Conservation (phyloP, 2,888 invertebrate species). For the Volucella zonaria region DNA sequence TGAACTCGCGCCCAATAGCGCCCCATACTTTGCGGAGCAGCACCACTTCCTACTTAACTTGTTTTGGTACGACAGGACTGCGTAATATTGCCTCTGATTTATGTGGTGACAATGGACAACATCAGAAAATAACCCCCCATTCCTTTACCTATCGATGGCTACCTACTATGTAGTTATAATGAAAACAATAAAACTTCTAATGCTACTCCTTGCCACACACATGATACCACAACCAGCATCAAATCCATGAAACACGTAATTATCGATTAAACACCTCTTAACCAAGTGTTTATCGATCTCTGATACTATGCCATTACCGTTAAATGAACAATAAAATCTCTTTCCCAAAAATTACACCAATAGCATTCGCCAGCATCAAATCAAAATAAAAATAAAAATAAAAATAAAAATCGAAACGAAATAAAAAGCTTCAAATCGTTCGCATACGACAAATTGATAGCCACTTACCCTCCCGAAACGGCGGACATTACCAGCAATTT, state of each 20-base stretch:
- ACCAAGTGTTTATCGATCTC: slow-evolving; percentile 41
- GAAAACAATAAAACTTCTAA: neutral
- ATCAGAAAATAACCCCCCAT: no score
- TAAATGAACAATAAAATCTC: slow-evolving; percentile 43
- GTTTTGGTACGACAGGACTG: no score
- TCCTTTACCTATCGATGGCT: no score
- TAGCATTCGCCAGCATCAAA: neutral
- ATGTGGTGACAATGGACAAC: no score
- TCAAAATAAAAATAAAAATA: neutral
- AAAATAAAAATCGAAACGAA: slow-evolving; percentile 61
- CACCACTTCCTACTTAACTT: no score
- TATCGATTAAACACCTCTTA: slow-evolving; percentile 53
- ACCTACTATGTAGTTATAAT: neutral
- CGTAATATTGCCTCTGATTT: no score
- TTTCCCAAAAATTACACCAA: neutral
- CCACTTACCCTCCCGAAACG: slow-evolving; percentile 64
- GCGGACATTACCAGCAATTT: slow-evolving; percentile 64
- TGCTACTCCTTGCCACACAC: neutral
- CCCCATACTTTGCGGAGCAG: no score
- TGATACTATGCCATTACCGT: slow-evolving; percentile 42
- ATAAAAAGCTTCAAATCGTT: slow-evolving; percentile 70
- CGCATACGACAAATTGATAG: slow-evolving; percentile 72
- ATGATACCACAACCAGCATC: slow-evolving; percentile 4
- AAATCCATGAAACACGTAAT: slow-evolving; percentile 10
- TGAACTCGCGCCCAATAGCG: no score